Percentiles rank a stretch among this genome's conserved stretches.
phyloP scores from a whole-genome alignment of 2,113 vertebrate species.

The Osmerus eperlanus region DNA sequence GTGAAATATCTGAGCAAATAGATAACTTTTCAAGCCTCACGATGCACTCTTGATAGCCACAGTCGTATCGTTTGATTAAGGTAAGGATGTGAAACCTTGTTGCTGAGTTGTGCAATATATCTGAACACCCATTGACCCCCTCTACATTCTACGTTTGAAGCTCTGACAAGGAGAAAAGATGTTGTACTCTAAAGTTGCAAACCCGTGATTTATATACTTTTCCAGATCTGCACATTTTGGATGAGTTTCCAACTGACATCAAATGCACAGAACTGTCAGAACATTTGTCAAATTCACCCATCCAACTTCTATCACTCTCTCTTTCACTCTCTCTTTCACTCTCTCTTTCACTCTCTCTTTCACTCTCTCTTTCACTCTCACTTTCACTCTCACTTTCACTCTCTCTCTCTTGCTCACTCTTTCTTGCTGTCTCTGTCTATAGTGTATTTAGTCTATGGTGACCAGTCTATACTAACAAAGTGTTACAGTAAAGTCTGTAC shows the following conservation, averaged over 20 bases:
- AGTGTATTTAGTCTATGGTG: too few species aligned
- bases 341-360: neutral
- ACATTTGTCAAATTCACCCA: neutral
- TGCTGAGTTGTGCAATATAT: slow-evolving; percentile 24
- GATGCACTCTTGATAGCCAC: slow-evolving; percentile 28
- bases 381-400: neutral
- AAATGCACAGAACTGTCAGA: neutral
- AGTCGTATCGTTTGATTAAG: slow-evolving; percentile 37
- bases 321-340: neutral
- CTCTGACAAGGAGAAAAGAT: slow-evolving; percentile 19
- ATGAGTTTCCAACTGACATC: neutral
- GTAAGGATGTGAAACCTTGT: slow-evolving; percentile 32
- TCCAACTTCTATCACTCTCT: too few species aligned
- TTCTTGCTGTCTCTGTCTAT: neutral
- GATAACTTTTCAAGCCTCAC: slow-evolving; percentile 43
- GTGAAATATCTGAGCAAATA: slow-evolving; percentile 51
- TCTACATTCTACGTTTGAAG: slow-evolving; percentile 26
- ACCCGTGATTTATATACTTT: neutral
- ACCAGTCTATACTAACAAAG: too few species aligned
- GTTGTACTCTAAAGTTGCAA: neutral
- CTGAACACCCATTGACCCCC: neutral
- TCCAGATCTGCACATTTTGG: neutral
- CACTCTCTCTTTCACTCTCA: neutral
- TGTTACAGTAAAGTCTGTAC: too few species aligned
- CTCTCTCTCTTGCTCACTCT: neutral